A percentile compares a stretch with the other conserved stretches of the same genome.
Conservation (phyloP, 2,888 invertebrate species). For the Tromatobia lineatoria region DNA sequence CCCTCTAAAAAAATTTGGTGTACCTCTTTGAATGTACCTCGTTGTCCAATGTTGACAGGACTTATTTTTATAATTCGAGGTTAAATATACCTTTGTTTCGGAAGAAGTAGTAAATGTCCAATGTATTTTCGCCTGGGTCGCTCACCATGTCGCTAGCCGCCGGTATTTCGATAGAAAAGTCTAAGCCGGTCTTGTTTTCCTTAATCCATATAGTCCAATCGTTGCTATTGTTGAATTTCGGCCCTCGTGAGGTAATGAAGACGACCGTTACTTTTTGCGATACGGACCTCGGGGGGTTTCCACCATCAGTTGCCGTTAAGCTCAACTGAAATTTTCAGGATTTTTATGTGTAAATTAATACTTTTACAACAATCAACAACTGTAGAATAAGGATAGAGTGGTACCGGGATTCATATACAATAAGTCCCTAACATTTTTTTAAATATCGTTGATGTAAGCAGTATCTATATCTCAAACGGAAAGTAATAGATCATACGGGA, state of each 20-base stretch:
- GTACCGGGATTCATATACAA: no score
- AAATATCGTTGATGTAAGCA: no score
- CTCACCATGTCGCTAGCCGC: slow-evolving; percentile 69
- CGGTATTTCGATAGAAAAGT: slow-evolving; percentile 61
- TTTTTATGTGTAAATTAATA: background rate
- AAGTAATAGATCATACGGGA: no score
- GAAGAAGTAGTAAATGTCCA: slow-evolving; percentile 71
- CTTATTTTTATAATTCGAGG: background rate
- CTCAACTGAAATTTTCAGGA: slow-evolving; percentile 58
- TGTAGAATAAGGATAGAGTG: no score
- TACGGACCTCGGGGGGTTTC: slow-evolving; percentile 61
- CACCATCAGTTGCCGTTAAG: slow-evolving; percentile 69
- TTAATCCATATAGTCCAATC: slow-evolving; percentile 71
- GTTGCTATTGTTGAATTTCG: slow-evolving; percentile 64
- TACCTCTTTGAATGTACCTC: background rate
- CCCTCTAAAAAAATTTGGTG: slow-evolving; percentile 60
- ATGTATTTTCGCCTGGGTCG: slow-evolving; percentile 55
- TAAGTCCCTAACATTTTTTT: no score
- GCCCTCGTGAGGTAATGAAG: slow-evolving; percentile 70
- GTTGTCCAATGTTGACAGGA: background rate
- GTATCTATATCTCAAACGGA: no score
- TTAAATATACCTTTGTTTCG: slow-evolving; percentile 65
- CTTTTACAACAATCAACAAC: no score
- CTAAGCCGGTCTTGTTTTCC: slow-evolving; percentile 70
- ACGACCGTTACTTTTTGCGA: slow-evolving; percentile 62